A percentile compares a stretch with the other conserved stretches of the same genome.
Conservation (phyloP, 1,140 invertebrate genomes). For the Palaemon carinicauda region DNA sequence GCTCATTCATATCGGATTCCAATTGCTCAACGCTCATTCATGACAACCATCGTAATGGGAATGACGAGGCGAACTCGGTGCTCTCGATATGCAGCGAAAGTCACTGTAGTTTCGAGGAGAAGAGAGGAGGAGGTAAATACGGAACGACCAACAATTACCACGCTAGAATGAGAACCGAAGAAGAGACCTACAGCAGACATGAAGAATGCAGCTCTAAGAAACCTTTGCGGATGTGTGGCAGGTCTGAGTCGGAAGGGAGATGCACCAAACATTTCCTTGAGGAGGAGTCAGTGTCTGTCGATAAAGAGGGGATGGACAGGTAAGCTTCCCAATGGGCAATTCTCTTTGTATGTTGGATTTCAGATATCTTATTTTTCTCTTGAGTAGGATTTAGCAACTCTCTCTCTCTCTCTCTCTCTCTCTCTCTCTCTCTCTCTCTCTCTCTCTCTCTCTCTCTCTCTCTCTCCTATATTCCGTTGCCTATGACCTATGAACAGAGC, state of each 20-base stretch:
- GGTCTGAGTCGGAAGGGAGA: background rate
- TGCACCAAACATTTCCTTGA: too few relatives aligned
- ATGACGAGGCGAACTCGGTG: slow-evolving; percentile 4
- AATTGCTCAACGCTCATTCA: slow-evolving; percentile 1
- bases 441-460: background rate
- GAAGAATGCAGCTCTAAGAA: too few relatives aligned
- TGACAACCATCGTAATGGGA: background rate
- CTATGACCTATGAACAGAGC: background rate
- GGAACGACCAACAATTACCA: background rate
- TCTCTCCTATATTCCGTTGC: background rate
- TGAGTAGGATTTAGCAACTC: background rate
- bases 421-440: background rate
- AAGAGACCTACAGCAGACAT: too few relatives aligned
- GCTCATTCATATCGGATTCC: background rate
- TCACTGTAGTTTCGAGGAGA: background rate
- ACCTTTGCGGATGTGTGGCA: too few relatives aligned
- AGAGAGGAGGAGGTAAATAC: background rate
- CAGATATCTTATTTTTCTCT: background rate
- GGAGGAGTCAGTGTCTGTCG: too few relatives aligned
- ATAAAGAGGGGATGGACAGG: too few relatives aligned
- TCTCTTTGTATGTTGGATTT: background rate
- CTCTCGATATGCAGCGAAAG: background rate
- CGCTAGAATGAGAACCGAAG: background rate
- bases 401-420: background rate
- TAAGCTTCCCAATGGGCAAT: too few relatives aligned